phyloP scores from a whole-genome alignment of 2,888 invertebrate species.

The Frankliniella intonsa region DNA sequence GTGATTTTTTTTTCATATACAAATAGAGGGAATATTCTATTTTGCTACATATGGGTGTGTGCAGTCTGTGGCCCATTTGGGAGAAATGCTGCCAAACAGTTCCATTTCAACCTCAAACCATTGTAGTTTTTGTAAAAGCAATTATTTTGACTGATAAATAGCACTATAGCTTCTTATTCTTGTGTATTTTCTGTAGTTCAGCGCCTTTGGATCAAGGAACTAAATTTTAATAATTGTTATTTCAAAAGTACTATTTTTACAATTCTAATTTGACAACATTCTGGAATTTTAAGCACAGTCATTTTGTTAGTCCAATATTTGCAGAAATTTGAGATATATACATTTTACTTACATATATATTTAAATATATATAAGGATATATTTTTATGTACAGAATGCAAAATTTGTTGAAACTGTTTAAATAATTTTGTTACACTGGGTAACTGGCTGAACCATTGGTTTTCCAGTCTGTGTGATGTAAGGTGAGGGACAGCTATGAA shows the following conservation, averaged over 20 bases:
- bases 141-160: slow-evolving; percentile 27
- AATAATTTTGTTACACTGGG: slow-evolving; percentile 25
- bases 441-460: not conserved
- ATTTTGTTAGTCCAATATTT: slow-evolving; percentile 24
- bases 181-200: slow-evolving; percentile 25
- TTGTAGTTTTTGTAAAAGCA: slow-evolving; percentile 27
- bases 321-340: slow-evolving; percentile 23
- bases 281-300: slow-evolving; percentile 21
- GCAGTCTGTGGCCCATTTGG: slow-evolving; percentile 19
- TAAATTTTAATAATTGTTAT: slow-evolving; percentile 20
- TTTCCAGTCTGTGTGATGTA: slow-evolving; percentile 11
- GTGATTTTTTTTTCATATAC: slow-evolving; percentile 1
- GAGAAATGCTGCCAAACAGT: slow-evolving; percentile 26
- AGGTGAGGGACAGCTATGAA: not conserved
- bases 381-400: slow-evolving; percentile 23
- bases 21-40: slow-evolving; percentile 11
- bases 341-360: slow-evolving; percentile 14
- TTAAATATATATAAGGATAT: not conserved
- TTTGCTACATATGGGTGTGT: slow-evolving; percentile 20
- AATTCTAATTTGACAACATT: not conserved
- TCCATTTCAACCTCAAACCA: slow-evolving; percentile 26
- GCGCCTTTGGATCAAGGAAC: slow-evolving; percentile 22
- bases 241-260: slow-evolving; percentile 8
- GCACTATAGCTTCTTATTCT: slow-evolving; percentile 26
- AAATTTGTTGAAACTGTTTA: slow-evolving; percentile 24